Percentiles rank a stretch among this genome's conserved stretches.
phyloP scores from a whole-genome alignment of 2,888 invertebrate species.

The Volucella inflata region DNA sequence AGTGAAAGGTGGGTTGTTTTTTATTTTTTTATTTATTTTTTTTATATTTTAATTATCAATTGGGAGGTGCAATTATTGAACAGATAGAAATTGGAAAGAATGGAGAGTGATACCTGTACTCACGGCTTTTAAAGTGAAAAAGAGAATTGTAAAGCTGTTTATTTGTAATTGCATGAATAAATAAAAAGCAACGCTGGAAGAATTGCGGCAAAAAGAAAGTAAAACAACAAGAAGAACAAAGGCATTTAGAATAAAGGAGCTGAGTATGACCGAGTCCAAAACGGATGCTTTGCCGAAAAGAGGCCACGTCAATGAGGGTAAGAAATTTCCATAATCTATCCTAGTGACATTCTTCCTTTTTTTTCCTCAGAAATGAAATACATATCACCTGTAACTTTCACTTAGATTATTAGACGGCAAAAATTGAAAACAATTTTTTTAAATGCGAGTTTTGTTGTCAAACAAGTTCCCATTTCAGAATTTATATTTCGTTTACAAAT shows the following conservation, averaged over 20 bases:
- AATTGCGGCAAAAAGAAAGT: constrained; percentile 31
- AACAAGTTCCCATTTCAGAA: no score
- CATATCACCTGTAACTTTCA: constrained; percentile 35
- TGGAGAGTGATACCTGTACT: no score
- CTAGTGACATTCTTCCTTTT: background rate
- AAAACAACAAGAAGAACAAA: constrained; percentile 21
- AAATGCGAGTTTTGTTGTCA: no score
- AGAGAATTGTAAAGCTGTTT: background rate
- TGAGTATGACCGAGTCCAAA: constrained; percentile 76
- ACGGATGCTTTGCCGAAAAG: constrained; percentile 86
- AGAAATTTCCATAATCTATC: constrained; percentile 71
- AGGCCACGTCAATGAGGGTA: constrained; percentile 88
- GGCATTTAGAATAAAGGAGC: constrained; percentile 6
- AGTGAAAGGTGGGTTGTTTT: no score
- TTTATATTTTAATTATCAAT: no score
- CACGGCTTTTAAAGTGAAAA: no score
- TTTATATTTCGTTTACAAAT: no score
- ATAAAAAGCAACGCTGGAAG: background rate
- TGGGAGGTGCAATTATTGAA: no score
- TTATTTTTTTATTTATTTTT: no score
- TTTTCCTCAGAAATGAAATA: no score
- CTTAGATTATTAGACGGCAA: constrained; percentile 23
- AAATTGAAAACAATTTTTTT: constrained; percentile 2
- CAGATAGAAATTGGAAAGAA: no score
- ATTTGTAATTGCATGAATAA: background rate